Base-by-base conservation (phyloP, 2,113 vertebrate species). In the Nyctereutes procyonoides region DNA sequence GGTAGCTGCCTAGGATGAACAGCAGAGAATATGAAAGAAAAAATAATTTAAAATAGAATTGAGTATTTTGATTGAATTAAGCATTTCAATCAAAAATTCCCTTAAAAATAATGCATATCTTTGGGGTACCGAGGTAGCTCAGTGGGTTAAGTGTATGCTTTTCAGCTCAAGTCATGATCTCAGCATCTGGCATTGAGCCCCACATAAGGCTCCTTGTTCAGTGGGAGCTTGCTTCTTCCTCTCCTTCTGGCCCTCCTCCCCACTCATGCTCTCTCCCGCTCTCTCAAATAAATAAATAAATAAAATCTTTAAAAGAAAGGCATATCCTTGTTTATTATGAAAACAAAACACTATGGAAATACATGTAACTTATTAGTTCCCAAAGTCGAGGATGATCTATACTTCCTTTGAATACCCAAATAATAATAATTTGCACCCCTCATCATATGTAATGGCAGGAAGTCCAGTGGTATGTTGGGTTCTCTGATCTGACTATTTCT, bases 271-370 rank as follows among this genome's bases (percentile, higher is more conserved):
- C 43, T 43, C 43, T 43, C 43, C 43, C 7, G 7, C 12, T 63
- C 26, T 63, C 62, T 63, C 62, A 63, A 43, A 43, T 43, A 43
- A 43, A 43, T 43, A 63, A 63, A 63, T 63, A 63, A 63, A 63
- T 63, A 86, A 69, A 83, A 11, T 22, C 24, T 43, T 14, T 56
- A 56, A 74, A 82, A 81, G 67, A 69, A 69, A 48, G 43, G 14
- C 32, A 14, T 88, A 69, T 51, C 9, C 43, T 69, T 95, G 19
- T 93, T 90, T 86, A 87, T 84, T 83, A 79, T 58, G 53, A 96
- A 92, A 94, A 93, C 14, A 90, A 87, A 86, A 86, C n/a, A 89
- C 76, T 87, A 67, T 56, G 30, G 63, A 92, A 92, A 92, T 58
- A 83, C 2, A 69, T 28, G 32, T 69, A 77, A 87, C 2, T 11